Conservation (phyloP, 1,140 invertebrate genomes). For the Drosophila dunni region DNA sequence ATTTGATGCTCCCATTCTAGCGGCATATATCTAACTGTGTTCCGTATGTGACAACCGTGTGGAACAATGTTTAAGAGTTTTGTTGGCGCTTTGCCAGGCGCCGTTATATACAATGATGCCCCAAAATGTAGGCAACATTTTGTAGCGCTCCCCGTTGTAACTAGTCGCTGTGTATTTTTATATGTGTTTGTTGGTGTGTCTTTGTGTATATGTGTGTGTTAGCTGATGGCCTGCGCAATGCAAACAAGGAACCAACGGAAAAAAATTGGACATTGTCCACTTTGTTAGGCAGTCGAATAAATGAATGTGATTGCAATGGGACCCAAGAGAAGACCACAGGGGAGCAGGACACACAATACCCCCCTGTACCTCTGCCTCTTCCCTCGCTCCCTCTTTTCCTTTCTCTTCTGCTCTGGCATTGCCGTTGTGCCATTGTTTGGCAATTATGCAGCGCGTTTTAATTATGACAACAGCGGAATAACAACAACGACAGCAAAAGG, state of each 20-base stretch:
- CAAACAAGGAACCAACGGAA: conserved; percentile 44
- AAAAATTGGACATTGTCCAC: conserved; percentile 43
- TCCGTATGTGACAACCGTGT: conserved; percentile 31
- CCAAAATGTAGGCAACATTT: conserved; percentile 45
- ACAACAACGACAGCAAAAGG: conserved; percentile 22
- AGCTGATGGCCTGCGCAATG: conserved; percentile 38
- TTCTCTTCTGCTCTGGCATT: neutral
- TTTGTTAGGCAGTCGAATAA: conserved; percentile 55
- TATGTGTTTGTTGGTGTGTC: neutral
- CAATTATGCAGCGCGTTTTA: conserved; percentile 80
- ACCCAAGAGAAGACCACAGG: neutral
- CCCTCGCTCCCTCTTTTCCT: neutral
- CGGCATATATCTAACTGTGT: conserved; percentile 5
- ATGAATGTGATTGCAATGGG: conserved; percentile 51
- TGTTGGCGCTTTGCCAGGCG: conserved; percentile 39
- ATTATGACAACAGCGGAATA: conserved; percentile 71
- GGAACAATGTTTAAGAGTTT: conserved; percentile 43
- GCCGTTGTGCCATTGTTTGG: conserved; percentile 67
- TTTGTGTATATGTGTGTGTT: conserved; percentile 23
- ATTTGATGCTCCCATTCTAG: conserved; percentile 17
- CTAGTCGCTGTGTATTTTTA: neutral
- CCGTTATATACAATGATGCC: conserved; percentile 41
- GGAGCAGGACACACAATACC: neutral
- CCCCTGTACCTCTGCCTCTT: neutral
- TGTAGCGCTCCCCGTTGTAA: conserved; percentile 25